A percentile compares a stretch with the other conserved stretches of the same genome.
phyloP scores from a whole-genome alignment of 23 tunicate genomes.

The Diplosoma virens region DNA sequence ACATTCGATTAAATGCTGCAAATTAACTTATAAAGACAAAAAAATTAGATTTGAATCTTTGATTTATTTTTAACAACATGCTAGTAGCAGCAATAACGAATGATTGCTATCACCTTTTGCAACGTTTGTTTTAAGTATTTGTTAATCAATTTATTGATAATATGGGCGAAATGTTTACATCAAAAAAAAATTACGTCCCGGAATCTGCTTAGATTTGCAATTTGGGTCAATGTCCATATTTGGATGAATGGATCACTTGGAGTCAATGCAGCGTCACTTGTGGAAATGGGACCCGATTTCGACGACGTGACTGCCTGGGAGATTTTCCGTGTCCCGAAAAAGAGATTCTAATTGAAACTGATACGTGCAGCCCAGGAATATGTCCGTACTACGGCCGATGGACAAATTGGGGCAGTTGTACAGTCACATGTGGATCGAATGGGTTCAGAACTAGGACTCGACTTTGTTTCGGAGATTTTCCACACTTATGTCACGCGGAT shows the following conservation, averaged over 20 bases:
- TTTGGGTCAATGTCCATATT: slow-evolving; percentile 32
- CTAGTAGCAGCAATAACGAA: too few species aligned
- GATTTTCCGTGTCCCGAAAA: slow-evolving; percentile 54
- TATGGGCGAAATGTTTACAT: too few species aligned
- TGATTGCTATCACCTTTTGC: too few species aligned
- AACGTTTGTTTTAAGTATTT: too few species aligned
- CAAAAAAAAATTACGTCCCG: too few species aligned
- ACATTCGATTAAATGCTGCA: too few species aligned
- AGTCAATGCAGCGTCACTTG: slow-evolving; percentile 49
- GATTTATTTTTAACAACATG: too few species aligned
- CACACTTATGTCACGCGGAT: slow-evolving; percentile 24
- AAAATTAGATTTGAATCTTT: too few species aligned
- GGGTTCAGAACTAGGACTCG: slow-evolving; percentile 19
- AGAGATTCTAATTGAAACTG: slow-evolving; percentile 2
- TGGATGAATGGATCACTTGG: slow-evolving; percentile 47
- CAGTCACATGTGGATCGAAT: slow-evolving; percentile 39
- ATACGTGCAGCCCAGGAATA: slow-evolving; percentile 47
- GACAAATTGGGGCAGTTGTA: slow-evolving; percentile 60
- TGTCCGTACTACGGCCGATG: slow-evolving; percentile 51
- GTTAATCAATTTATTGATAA: too few species aligned
- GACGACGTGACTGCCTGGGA: slow-evolving; percentile 34
- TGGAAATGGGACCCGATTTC: slow-evolving; percentile 22
- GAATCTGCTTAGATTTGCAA: slow-evolving; percentile 45
- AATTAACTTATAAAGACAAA: too few species aligned
- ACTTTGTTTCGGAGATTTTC: slow-evolving; percentile 70